These are phyloP conservation scores for Leptopilina myrica DNA, from an alignment of 2,888 invertebrate species.

Conservation along the genomic window DNA sequence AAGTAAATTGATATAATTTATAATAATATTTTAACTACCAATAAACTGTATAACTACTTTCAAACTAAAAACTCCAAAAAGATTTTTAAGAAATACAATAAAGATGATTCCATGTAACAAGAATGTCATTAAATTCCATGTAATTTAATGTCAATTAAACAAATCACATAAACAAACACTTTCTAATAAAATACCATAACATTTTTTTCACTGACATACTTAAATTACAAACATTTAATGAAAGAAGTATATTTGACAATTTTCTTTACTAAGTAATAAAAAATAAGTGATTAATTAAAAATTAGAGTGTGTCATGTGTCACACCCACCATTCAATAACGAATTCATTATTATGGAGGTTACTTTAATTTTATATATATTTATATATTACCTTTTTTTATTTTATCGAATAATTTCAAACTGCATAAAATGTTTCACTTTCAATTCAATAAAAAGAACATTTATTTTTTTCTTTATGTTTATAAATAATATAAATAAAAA, in stretches of 20 bases:
- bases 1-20: no score
- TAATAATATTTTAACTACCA: no score
- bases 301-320: conserved; percentile 30
- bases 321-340: conserved; percentile 9
- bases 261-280: background rate
- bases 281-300: conserved; percentile 1
- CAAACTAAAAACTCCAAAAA: no score
- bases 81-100: no score
- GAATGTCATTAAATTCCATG: no score
- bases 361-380: background rate
- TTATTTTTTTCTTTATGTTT: background rate
- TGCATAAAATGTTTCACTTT: background rate
- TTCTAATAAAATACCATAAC: no score
- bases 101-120: no score
- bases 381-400: background rate
- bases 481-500: conserved; percentile 1
- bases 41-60: no score
- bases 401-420: background rate
- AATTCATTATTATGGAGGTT: background rate
- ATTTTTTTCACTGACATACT: background rate
- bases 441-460: background rate
- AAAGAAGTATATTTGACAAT: background rate
- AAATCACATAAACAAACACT: no score
- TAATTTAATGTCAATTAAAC: no score
- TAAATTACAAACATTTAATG: background rate